These are phyloP conservation scores for Eristalis intricaria DNA, from an alignment of 2,888 invertebrate genomes.

Conservation along the genomic window DNA sequence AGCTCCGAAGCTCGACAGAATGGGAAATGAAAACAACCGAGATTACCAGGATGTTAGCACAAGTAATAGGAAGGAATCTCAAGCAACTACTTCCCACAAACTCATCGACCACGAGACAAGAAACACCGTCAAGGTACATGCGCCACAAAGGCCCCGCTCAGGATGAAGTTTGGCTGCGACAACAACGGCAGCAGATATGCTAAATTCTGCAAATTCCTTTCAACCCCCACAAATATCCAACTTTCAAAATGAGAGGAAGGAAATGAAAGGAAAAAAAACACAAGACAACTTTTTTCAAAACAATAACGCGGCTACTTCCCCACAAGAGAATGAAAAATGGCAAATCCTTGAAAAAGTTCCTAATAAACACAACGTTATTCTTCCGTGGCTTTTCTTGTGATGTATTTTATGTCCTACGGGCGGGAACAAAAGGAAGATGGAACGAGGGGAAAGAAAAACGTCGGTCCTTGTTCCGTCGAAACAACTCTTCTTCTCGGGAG, in stretches of 20 bases:
- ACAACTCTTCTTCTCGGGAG: constrained; percentile 17
- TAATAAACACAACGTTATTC: constrained; percentile 67
- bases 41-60: too few relatives aligned
- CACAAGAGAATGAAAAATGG: constrained; percentile 24
- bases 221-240: constrained; percentile 11
- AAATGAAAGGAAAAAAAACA: constrained; percentile 16
- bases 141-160: constrained; percentile 54
- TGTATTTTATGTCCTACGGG: not conserved
- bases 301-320: constrained; percentile 56
- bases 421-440: constrained; percentile 40
- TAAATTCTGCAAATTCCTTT: constrained; percentile 66
- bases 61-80: constrained; percentile 3
- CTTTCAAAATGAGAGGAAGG: not conserved
- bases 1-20: constrained; percentile 36
- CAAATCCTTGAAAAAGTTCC: constrained; percentile 51
- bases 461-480: not conserved
- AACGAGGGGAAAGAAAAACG: not conserved
- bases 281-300: constrained; percentile 49
- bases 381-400: constrained; percentile 30
- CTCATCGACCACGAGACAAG: constrained; percentile 6
- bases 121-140: not conserved
- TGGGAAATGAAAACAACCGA: too few relatives aligned
- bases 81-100: constrained; percentile 37
- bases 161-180: constrained; percentile 65
- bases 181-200: constrained; percentile 64